These are phyloP conservation scores for Scylla paramamosain DNA, from an alignment of 1,140 invertebrate genomes.

Conservation along the genomic window DNA sequence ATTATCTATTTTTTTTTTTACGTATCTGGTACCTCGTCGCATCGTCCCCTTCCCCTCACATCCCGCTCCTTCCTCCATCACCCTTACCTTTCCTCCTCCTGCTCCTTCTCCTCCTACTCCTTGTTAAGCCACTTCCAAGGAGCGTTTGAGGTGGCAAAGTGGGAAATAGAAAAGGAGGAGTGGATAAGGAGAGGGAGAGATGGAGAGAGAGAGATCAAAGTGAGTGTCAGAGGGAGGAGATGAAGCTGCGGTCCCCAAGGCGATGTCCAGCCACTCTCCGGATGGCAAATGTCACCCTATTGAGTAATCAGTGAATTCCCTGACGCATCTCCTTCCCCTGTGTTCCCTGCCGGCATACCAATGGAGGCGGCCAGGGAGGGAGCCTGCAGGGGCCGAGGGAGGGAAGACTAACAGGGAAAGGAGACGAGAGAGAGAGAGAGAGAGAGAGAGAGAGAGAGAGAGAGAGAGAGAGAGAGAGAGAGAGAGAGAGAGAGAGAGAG, in stretches of 20 bases:
- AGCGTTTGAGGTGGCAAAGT: no score
- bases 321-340: constrained; percentile 41
- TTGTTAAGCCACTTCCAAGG: no score
- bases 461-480: neutral
- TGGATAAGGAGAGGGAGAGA: neutral
- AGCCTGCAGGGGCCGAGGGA: neutral
- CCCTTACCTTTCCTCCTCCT: neutral
- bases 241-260: neutral
- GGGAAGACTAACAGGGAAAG: neutral
- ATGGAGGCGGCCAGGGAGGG: neutral
- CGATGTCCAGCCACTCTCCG: neutral
- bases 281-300: constrained; percentile 70
- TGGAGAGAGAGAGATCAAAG: neutral
- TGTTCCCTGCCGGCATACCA: constrained; percentile 51
- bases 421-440: neutral
- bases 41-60: neutral
- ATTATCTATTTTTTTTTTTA: constrained; percentile 37
- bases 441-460: neutral
- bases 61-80: neutral
- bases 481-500: neutral
- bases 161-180: no score
- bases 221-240: neutral
- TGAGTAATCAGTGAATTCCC: constrained; percentile 72
- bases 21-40: neutral
- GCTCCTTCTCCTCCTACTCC: neutral